A percentile compares a stretch with the other conserved stretches of the same genome.
Evolutionary conservation across 2,797 vertebrate genomes (phyloP).

Genomic region (Strix occidentalis): DNA sequence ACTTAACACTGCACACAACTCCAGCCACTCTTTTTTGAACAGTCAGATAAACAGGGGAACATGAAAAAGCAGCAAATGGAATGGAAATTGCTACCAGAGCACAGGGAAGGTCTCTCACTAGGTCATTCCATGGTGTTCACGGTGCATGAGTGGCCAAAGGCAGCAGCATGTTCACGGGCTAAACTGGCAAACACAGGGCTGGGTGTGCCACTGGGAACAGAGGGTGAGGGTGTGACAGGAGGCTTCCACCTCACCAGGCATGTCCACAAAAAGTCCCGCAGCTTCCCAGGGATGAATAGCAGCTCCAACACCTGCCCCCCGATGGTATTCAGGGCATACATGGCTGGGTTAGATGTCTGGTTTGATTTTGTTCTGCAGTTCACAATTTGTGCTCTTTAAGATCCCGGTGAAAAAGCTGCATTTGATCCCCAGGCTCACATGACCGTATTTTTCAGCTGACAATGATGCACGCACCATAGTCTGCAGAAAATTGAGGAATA

Average conservation of each 20-base stretch:
- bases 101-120: background rate
- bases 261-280: background rate
- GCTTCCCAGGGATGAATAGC: background rate
- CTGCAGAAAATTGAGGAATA: background rate
- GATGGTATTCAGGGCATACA: background rate
- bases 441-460: background rate
- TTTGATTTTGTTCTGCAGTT: background rate
- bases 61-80: background rate
- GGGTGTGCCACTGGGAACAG: background rate
- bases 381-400: background rate
- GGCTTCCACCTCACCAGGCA: background rate
- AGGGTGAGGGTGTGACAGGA: background rate
- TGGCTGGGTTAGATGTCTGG: too few relatives aligned
- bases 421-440: background rate
- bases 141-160: background rate
- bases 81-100: background rate
- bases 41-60: background rate
- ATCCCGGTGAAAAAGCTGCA: too few relatives aligned
- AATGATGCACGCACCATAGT: fast-evolving
- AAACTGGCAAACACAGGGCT: background rate
- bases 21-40: background rate
- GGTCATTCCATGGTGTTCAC: background rate
- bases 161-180: background rate
- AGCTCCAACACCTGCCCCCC: background rate
- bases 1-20: background rate